Evolutionary conservation across 2,797 vertebrate genomes (phyloP).

Genomic region (Trachurus trachurus): DNA sequence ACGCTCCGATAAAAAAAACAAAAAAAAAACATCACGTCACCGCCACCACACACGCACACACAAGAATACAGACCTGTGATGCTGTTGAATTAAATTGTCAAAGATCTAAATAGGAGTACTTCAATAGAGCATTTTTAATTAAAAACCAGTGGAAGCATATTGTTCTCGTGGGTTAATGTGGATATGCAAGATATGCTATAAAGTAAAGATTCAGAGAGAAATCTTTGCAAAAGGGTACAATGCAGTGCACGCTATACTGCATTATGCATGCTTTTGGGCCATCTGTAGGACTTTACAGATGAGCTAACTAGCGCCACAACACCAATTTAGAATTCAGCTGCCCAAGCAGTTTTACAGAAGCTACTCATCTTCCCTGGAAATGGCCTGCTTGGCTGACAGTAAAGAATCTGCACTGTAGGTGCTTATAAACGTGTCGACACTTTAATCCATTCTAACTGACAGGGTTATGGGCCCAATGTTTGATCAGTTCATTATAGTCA

Average conservation of each 20-base stretch:
- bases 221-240: constrained; percentile 5
- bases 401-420: constrained; percentile 42
- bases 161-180: neutral
- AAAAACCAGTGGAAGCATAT: constrained; percentile 1
- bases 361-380: constrained; percentile 50
- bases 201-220: constrained; percentile 4
- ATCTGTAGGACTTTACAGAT: constrained; percentile 38
- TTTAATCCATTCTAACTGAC: constrained; percentile 43
- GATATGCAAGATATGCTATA: neutral
- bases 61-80: neutral
- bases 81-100: neutral
- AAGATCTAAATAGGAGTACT: neutral
- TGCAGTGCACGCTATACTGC: neutral
- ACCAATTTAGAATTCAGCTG: constrained; percentile 53
- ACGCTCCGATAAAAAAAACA: constrained; percentile 6
- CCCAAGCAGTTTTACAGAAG: constrained; percentile 50
- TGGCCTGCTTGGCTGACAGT: constrained; percentile 44
- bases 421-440: constrained; percentile 33
- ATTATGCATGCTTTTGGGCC: constrained; percentile 12
- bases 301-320: constrained; percentile 40
- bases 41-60: no score
- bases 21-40: neutral
- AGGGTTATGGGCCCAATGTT: constrained; percentile 58
- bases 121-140: neutral
- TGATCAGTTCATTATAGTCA: constrained; percentile 71